A percentile compares a stretch with the other conserved stretches of the same genome.
Evolutionary conservation across 2,113 vertebrate genomes (phyloP).

Genomic region (Chlorodrepanis virens): DNA sequence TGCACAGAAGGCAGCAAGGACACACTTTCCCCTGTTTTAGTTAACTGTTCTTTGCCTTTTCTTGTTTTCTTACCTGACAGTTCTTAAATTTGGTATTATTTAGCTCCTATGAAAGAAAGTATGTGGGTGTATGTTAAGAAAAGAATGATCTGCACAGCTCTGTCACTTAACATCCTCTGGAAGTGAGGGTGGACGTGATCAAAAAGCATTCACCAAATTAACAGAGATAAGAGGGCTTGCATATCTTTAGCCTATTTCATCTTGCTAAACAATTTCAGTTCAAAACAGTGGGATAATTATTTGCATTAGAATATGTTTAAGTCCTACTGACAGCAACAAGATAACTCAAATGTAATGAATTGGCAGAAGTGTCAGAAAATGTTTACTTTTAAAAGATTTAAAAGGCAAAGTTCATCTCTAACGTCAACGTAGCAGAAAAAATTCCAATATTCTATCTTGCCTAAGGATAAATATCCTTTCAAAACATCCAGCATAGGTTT

Average conservation of each 20-base stretch:
- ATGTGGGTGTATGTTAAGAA: conserved; percentile 65
- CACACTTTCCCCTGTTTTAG: neutral
- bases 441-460: conserved; percentile 24
- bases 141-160: conserved; percentile 61
- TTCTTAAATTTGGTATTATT: conserved; percentile 61
- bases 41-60: neutral
- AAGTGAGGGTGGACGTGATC: conserved; percentile 68
- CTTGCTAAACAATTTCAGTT: conserved; percentile 23
- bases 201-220: conserved; percentile 53
- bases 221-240: conserved; percentile 38
- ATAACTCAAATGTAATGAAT: conserved; percentile 29
- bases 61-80: conserved; percentile 49
- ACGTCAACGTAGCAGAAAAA: neutral
- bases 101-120: conserved; percentile 60
- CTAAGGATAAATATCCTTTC: conserved; percentile 46
- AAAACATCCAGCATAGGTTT: conserved; percentile 40
- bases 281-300: conserved; percentile 32
- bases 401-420: conserved; percentile 40
- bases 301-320: conserved; percentile 55
- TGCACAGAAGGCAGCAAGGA: neutral
- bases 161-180: conserved; percentile 68
- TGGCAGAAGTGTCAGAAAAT: conserved; percentile 31
- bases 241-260: conserved; percentile 61
- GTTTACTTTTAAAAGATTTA: conserved; percentile 48
- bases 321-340: conserved; percentile 24